These are phyloP conservation scores for Danionella dracula DNA, from an alignment of 2,797 vertebrate genomes.

Conservation along the genomic window DNA sequence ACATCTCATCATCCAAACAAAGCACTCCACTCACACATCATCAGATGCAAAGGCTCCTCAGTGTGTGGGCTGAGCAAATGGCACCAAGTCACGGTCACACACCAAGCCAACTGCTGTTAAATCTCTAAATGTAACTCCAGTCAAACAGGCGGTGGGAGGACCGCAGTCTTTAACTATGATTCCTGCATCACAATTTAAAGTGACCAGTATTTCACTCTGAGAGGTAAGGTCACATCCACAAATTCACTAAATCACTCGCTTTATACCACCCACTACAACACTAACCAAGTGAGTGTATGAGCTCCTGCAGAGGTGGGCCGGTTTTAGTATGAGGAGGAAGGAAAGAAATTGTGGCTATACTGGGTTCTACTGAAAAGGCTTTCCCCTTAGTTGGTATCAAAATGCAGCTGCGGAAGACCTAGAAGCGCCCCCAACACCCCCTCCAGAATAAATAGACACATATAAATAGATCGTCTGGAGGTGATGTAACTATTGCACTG, in stretches of 20 bases:
- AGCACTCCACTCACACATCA: conserved; percentile 41
- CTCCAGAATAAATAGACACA: conserved; percentile 35
- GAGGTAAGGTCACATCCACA: not conserved
- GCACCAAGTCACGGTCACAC: conserved; percentile 38
- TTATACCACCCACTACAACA: conserved; percentile 30
- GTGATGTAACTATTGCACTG: conserved; percentile 29
- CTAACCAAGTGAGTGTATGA: conserved; percentile 20
- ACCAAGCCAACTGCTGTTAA: conserved; percentile 37
- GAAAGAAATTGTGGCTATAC: conserved; percentile 19
- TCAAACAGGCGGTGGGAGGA: conserved; percentile 24
- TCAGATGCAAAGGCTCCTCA: conserved; percentile 37
- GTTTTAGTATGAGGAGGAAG: conserved; percentile 17
- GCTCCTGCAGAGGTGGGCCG: conserved; percentile 20
- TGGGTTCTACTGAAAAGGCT: conserved; percentile 24
- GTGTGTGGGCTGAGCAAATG: conserved; percentile 42
- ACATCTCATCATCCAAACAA: conserved; percentile 40
- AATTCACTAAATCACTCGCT: conserved; percentile 32
- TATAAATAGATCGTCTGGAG: conserved; percentile 29
- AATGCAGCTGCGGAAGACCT: conserved; percentile 34
- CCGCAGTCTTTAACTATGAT: conserved; percentile 7
- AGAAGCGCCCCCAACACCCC: not conserved
- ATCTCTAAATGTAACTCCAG: conserved; percentile 32
- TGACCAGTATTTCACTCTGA: not conserved
- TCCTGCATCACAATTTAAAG: conserved; percentile 4
- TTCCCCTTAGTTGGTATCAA: conserved; percentile 31